Base-by-base conservation (phyloP, 37 sponge, comb jelly and placozoan species). In the Chondrilla cf. caribensis region DNA sequence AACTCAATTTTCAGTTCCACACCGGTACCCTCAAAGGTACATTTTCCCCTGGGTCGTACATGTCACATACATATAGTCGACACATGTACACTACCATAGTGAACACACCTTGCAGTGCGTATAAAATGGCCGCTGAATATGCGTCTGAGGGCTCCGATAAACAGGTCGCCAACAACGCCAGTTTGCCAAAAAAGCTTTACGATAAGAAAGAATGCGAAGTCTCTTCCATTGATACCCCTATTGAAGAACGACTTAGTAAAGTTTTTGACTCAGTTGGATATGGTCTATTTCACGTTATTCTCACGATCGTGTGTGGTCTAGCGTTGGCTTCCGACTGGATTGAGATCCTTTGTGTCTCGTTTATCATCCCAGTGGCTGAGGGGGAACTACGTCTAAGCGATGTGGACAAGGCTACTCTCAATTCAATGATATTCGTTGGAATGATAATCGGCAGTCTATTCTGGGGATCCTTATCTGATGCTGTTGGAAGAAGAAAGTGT, bases 361-460 rank as follows among this genome's bases (percentile, higher is more conserved):
- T 92, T 64, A 86, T 83, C 25, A 39, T 66, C 38, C 78, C 80
- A 22, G 81, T 47, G 7, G 82, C 87, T 43, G 43, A 82, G 70
- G 31, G 38, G 5, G 86, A 81, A 19, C 65, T 86, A 19, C 2
- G 32, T 8, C 78, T 76, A 28, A 8, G 54, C 7, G 62, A 86
- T 70, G 51, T 80, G 14, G 47, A 82, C 67, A 82, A 93, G 71
- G 86, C 87, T 2, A 8, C 79, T 19, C 59, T 93, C 18, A 89
- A 89, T 24, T 86, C 89, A 31, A 81, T 86, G 38, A 93, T 93
- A 17, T 93, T 93, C 83, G 57, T 89, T 1, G 96, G 96, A 3
- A 95, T 95, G 96, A 83, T 95, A 89, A 65, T 96, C n/a, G 97
- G 97, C 5, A 94, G 94, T 6, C 91, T 91, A 33, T 60, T 91